Evolutionary conservation across 2,113 vertebrate genomes (phyloP).

Genomic region (Eublepharis macularius): DNA sequence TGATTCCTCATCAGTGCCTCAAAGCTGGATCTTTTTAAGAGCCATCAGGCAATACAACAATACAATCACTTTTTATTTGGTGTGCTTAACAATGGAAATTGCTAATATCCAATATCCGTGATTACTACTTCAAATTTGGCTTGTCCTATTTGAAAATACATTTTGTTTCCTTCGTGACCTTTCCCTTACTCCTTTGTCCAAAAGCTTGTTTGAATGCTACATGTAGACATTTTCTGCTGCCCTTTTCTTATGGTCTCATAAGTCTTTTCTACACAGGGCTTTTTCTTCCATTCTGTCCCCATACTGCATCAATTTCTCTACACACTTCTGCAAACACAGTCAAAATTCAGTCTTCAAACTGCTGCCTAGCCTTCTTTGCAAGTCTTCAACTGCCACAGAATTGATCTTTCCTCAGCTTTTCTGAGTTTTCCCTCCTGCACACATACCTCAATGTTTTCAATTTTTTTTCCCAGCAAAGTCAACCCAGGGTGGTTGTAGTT

Average conservation of each 20-base stretch:
- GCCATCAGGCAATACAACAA: background rate
- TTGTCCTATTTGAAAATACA: conserved; percentile 31
- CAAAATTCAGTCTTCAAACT: too few relatives aligned
- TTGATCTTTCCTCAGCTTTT: too few relatives aligned
- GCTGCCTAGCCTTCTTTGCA: too few relatives aligned
- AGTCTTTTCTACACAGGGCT: too few relatives aligned
- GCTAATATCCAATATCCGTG: background rate
- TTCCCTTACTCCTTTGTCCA: conserved; percentile 43
- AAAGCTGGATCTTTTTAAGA: background rate
- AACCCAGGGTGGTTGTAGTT: too few relatives aligned
- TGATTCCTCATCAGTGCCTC: background rate
- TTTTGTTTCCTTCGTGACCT: background rate
- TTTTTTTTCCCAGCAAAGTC: too few relatives aligned
- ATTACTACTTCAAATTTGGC: background rate
- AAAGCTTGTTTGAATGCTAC: conserved; percentile 33
- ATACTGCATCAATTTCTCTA: too few relatives aligned
- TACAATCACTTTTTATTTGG: background rate
- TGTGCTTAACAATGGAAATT: conserved; percentile 13
- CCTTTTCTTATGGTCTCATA: conserved; percentile 27
- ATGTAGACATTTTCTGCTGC: conserved; percentile 27
- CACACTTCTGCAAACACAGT: too few relatives aligned
- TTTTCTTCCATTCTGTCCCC: too few relatives aligned
- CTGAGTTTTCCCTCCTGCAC: too few relatives aligned
- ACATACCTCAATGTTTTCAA: too few relatives aligned
- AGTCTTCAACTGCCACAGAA: too few relatives aligned